Evolutionary conservation across 2,113 vertebrate species (phyloP).

Genomic region (Gallinago paraguaiae): DNA sequence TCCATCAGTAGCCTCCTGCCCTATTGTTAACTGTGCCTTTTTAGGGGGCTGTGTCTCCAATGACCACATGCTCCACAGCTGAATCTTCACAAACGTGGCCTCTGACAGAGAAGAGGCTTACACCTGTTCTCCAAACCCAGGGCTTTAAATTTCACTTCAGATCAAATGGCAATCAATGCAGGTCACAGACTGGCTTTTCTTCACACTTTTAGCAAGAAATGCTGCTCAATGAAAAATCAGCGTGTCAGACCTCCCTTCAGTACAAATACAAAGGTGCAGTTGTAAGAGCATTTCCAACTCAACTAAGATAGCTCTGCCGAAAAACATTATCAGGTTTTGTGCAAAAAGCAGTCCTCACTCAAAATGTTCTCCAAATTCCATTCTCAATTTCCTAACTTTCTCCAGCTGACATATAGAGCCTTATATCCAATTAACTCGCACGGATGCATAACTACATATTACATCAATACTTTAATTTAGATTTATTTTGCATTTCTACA

Average conservation of each 20-base stretch:
- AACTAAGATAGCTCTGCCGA: not conserved
- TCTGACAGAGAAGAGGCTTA: not conserved
- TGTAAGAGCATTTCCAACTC: not conserved
- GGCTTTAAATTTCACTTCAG: not conserved
- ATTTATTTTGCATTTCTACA: not conserved
- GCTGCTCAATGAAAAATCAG: not conserved
- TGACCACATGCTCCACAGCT: not conserved
- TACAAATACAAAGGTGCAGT: not conserved
- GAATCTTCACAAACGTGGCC: not conserved
- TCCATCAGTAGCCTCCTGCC: not conserved
- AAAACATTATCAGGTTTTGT: not conserved
- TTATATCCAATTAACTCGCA: not conserved
- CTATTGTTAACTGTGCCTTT: not conserved
- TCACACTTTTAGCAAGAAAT: not conserved
- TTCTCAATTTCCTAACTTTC: not conserved
- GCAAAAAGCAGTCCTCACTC: not conserved
- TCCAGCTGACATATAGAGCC: not conserved
- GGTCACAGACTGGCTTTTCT: not conserved
- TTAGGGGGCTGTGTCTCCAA: not conserved
- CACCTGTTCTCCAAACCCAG: not conserved
- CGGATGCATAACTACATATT: fast-evolving
- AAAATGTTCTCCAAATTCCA: not conserved
- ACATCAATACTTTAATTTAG: not conserved
- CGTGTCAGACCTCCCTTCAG: not conserved
- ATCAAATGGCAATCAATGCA: not conserved